Evolutionary conservation across 2,113 vertebrate species (phyloP).

Genomic region (Python bivittatus): DNA sequence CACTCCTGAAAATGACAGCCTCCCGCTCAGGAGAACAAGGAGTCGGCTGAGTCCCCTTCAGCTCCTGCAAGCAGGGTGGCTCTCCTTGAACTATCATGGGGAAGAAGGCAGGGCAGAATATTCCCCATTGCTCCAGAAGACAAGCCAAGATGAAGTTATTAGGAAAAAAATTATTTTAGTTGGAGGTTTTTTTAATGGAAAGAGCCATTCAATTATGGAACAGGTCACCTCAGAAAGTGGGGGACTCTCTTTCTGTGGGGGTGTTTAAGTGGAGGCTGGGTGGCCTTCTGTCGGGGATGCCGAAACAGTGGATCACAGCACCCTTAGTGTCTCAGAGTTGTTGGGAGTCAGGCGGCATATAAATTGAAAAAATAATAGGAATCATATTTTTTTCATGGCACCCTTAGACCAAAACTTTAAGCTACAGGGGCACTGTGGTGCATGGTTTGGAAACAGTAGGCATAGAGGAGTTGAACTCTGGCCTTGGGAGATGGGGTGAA

Average conservation of each 20-base stretch:
- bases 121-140: not conserved
- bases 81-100: not conserved
- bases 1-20: not conserved
- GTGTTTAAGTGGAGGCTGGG: not conserved
- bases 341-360: not conserved
- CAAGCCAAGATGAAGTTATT: not conserved
- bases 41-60: too few relatives aligned
- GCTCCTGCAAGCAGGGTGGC: not conserved
- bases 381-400: too few relatives aligned
- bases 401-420: not conserved
- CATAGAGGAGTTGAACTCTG: not conserved
- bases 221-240: too few relatives aligned
- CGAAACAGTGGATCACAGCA: not conserved
- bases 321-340: not conserved
- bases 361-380: not conserved
- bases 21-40: not conserved
- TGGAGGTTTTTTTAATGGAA: not conserved
- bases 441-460: not conserved
- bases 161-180: not conserved
- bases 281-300: too few relatives aligned
- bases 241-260: too few relatives aligned
- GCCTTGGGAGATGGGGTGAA: not conserved
- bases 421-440: not conserved
- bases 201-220: too few relatives aligned
- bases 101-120: not conserved